Evolutionary conservation across 1,140 invertebrate genomes (phyloP), one percentile per base, ranked within the genome.

Genomic region (Papilio glaucus): DNA sequence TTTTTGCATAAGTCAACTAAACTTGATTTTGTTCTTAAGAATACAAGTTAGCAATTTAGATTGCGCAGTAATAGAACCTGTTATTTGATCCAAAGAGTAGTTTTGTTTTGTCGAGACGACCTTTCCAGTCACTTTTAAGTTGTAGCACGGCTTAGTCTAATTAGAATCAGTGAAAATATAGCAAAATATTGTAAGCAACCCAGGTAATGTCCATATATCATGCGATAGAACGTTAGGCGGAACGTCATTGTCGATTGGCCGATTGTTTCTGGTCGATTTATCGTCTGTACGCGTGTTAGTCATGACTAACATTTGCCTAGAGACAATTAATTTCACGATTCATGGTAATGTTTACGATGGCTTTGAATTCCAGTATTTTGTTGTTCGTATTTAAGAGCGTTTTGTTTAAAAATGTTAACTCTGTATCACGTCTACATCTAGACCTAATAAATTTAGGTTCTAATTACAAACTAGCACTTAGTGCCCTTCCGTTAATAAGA

Each of bases 181-280:
- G 10, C 15, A 49, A 15, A 15, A 49, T 49, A 49, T 49, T 9
- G 8, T 24, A 9, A 12, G 8, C 18, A 57, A 57, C 24, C 21
- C 1, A 57, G 49, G 10, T 3, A 13, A 57, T 74, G 80, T 82
- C 78, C 80, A 80, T 79, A 82, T 76, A 77, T 77, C 77, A 78
- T 73, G 79, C 79, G 29, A 33, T 62, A 62, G 60, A 37, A 37
- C 4, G 15, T 5, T 29, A n/a, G 60, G 60, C 13, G 29, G 60
- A 62, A 18, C 33, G 60, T 62, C 29, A 62, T 62, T 65, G 33
- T 65, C 62, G 33, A 65, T 68, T 78, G 73, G 72, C 65, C 83
- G 77, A 85, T 86, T 86, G 85, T 85, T 82, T 85, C 79, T 80
- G 77, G 71, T 71, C 76, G 76, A 86, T 86, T 84, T 86, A 86